Evolutionary conservation across 2,797 vertebrate genomes (phyloP), one percentile per base, ranked within the genome.

Genomic region (Pseudopleuronectes americanus): DNA sequence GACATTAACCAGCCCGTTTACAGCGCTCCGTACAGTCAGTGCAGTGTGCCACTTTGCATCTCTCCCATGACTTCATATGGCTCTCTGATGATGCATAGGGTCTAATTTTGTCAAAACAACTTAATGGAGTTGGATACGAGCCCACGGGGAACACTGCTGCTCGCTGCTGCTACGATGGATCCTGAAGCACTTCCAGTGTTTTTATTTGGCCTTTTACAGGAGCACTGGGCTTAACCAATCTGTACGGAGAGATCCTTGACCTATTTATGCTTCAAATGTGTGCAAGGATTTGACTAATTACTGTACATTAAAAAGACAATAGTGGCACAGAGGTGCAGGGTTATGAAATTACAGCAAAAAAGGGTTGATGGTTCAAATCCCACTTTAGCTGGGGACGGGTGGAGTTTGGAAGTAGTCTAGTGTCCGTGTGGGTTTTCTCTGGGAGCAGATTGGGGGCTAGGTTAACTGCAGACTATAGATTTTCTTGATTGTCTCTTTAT

Each of bases 61-160:
- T 70, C 81, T 87, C 77, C 78, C 76, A 85, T 87, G 82, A 88
- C 74, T 80, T 90, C 81, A 91, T 59, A 23, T 48, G 1, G 21
- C 19, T 51, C 60, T 74, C 23, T 54, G 71, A 53, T 74, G 75
- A 85, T 83, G 79, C 55, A 68, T 57, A 26, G 24, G 70, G 56
- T 77, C 76, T 68, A 80, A 80, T 76, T 65, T 64, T 74, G 76
- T 85, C 69, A 69, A 68, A 85, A 83, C 76, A 75, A 59, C 63
- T 76, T 69, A 68, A 79, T 57, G 43, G 62, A 68, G 73, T 63
- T 64, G 47, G 38, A 72, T 81, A 73, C 47, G 54, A 75, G 64
- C 36, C 84, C 57, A 41, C 7, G 1, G 77, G 76, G 81, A 87
- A 64, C 19, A 38, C 19, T 57, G 38, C 52, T 67, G 73, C 60